Base-by-base conservation (phyloP, 2,113 vertebrate genomes). In the Rutilus rutilus region DNA sequence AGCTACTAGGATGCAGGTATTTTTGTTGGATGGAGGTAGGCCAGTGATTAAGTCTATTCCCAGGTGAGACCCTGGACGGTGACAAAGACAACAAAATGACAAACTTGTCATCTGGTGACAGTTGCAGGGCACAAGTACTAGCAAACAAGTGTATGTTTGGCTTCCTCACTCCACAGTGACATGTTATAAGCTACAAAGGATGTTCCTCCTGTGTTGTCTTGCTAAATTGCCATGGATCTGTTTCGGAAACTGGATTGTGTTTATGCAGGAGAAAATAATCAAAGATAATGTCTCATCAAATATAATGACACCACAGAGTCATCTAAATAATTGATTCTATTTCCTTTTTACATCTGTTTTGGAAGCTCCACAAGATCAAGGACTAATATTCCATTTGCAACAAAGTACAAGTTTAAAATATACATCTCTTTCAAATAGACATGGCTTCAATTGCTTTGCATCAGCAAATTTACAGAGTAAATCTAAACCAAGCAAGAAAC, bases 71-170 rank as follows among this genome's bases (percentile, higher is more conserved):
- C 7, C 39, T 42, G 39, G 39, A 42, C 7, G 7, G 39, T 8
- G 74, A 78, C 78, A 39, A 25, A 82, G 52, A 19, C 17, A 54
- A 59, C 64, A 54, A 87, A 75, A 67, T 30, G 15, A 81, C 59
- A 85, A 57, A 75, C 71, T 69, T 82, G 62, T 69, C 50, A 57
- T 81, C 62, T 67, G 78, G 54, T 6, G 30, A 79, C 5, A 78
- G 65, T 23, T 52, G 65, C 39, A 39, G 54, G 60, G 82, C 84
- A 82, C 62, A 60, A 39, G 76, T 39, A 60, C 77, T 17, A 60
- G 17, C 21, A 39, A 39, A 39, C 6, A 76, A 52, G 74, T 54
- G 25, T 36, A 5, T 33, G 30, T 23, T 59, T 60, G 33, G 19
- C 19, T 39, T 71, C 12, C 33, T 25, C 21, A 15, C 33, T 78